Evolutionary conservation across 1,140 invertebrate genomes (phyloP), one percentile per base, ranked within the genome.

Genomic region (Apis cerana): DNA sequence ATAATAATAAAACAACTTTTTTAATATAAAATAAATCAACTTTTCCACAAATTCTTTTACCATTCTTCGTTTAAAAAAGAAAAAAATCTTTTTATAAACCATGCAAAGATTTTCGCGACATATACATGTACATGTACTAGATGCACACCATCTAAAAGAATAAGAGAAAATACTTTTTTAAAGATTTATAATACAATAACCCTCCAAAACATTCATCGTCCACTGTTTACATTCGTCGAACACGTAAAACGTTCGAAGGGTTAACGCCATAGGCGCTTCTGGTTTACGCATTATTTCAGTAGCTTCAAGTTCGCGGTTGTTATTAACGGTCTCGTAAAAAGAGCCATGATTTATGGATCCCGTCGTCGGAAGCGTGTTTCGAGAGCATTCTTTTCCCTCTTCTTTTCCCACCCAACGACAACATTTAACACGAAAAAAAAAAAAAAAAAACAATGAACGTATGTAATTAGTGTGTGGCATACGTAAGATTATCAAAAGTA

Each of bases 271-370:
- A 33, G 33, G 68, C 17, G 65, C 48, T 13, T 61, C 48, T 64
- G n/a, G 59, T 27, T 64, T 52, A 19, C 48, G 19, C 59, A 52
- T 70, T 59, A 52, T 71, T 54, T 72, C 50, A 33, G 19, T 17
- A 33, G 23, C 23, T 52, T 9, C 23, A 62, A 48, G 23, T 33
- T 79, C 43, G 23, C 23, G 23, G 56, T 52, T 27, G 67, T 62
- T 71, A 54, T 79, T 71, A 79, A 71, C 67, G 56, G 7, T 71
- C 77, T 71, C 68, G 77, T 71, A 80, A 80, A 80, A 21, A 50
- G 54, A n/a, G 48, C 19, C 23, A 43, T 80, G 68, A 72, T 80
- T 80, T 72, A 80, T 80, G 77, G 68, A 71, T 72, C 48, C 77
- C 9, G 58, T 48, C 58, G 43, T 62, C 58, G 68, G 27, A 80